Evolutionary conservation across 2,797 vertebrate species (phyloP).

Genomic region (Paratrypauchen microcephalus): DNA sequence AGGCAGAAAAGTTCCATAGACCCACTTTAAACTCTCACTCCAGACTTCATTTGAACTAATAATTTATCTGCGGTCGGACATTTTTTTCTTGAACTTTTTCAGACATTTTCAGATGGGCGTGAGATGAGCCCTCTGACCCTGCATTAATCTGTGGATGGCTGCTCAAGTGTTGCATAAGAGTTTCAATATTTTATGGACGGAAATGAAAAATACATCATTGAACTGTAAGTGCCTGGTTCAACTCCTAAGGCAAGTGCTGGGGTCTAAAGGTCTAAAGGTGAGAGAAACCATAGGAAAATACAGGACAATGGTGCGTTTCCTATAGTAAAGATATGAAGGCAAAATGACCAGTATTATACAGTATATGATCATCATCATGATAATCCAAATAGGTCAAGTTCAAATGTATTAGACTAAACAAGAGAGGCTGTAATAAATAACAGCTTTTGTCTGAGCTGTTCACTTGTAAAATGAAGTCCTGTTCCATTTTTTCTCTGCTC

Average conservation of each 20-base stretch:
- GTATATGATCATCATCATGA: too few species aligned
- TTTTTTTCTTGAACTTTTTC: slow-evolving; percentile 8
- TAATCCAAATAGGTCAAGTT: background rate
- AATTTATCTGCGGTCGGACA: slow-evolving; percentile 6
- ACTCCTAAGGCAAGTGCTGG: slow-evolving; percentile 38
- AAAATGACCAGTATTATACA: background rate
- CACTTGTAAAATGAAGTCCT: too few species aligned
- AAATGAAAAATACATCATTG: slow-evolving; percentile 75
- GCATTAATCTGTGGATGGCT: slow-evolving; percentile 56
- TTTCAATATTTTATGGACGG: slow-evolving; percentile 75
- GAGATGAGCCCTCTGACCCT: slow-evolving; percentile 51
- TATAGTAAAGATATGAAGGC: background rate
- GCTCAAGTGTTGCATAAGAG: slow-evolving; percentile 73
- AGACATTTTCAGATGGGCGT: slow-evolving; percentile 33
- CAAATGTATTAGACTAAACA: too few species aligned
- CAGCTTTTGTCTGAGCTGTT: too few species aligned
- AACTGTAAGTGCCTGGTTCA: slow-evolving; percentile 61
- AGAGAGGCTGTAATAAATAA: too few species aligned
- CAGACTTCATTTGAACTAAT: background rate
- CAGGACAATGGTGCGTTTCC: background rate
- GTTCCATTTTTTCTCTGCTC: too few species aligned
- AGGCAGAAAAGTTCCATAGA: too few species aligned
- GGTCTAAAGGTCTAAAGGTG: slow-evolving; percentile 58
- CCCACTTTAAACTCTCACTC: background rate
- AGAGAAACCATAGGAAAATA: slow-evolving; percentile 16